A percentile compares a stretch with the other conserved stretches of the same genome.
Evolutionary conservation across 2,113 vertebrate species (phyloP).

Genomic region (Aix galericulata): DNA sequence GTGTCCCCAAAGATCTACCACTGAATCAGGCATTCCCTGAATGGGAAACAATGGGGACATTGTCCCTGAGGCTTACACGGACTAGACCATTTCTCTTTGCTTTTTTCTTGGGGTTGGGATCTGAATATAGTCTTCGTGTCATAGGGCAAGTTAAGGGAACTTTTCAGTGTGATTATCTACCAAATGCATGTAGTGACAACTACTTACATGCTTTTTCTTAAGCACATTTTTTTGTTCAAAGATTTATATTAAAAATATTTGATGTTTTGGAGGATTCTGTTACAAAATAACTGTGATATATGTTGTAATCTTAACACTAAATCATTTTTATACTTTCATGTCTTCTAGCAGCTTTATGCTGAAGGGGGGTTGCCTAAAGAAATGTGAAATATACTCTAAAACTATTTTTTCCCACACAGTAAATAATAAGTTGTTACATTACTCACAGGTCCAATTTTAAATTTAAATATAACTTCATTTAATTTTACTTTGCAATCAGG

Average conservation of each 20-base stretch:
- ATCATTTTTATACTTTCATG: background rate
- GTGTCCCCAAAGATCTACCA: background rate
- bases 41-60: too few relatives aligned
- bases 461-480: conserved; percentile 83
- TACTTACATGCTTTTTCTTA: background rate
- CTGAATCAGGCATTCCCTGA: background rate
- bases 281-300: background rate
- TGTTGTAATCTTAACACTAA: background rate
- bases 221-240: background rate
- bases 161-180: background rate
- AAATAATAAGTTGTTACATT: conserved; percentile 70
- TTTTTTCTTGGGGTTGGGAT: background rate
- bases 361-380: background rate
- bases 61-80: accelerated
- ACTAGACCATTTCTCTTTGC: accelerated
- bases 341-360: background rate
- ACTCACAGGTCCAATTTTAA: conserved; percentile 76
- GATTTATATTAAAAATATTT: background rate
- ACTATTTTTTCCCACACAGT: conserved; percentile 41
- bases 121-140: accelerated
- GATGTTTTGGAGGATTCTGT: background rate
- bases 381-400: conserved; percentile 47
- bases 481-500: conserved; percentile 83
- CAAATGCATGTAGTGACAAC: background rate
- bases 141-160: background rate